Conservation (phyloP, 53 echinoderm and acorn worm species). For the Temnopleurus reevesii region DNA sequence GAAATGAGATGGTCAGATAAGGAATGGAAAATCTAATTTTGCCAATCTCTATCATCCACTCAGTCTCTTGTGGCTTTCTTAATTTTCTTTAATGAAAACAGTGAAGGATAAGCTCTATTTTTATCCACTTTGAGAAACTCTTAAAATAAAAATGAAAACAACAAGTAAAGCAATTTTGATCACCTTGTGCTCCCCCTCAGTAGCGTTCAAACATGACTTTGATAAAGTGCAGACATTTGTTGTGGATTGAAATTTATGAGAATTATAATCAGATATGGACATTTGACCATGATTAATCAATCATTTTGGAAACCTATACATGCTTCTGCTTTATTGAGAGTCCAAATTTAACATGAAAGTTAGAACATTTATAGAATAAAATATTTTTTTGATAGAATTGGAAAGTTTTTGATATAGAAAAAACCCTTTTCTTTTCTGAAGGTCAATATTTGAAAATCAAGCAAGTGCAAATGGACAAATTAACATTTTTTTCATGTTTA, state of each 20-base stretch:
- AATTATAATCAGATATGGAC: background rate
- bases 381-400: too few relatives aligned
- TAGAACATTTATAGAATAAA: too few relatives aligned
- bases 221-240: background rate
- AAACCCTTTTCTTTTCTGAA: too few relatives aligned
- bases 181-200: background rate
- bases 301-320: too few relatives aligned
- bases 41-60: constrained; percentile 7
- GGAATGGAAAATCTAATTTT: background rate
- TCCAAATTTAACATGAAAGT: too few relatives aligned
- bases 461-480: too few relatives aligned
- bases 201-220: background rate
- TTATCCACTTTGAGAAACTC: background rate
- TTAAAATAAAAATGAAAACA: background rate
- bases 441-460: too few relatives aligned
- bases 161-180: background rate
- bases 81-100: background rate
- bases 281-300: background rate
- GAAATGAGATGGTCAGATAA: background rate
- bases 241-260: background rate
- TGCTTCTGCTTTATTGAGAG: too few relatives aligned
- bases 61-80: constrained; percentile 25
- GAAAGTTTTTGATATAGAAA: too few relatives aligned
- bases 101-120: background rate
- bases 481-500: too few relatives aligned